Evolutionary conservation across 1,140 invertebrate genomes (phyloP).

Genomic region (Drosophila aff.): DNA sequence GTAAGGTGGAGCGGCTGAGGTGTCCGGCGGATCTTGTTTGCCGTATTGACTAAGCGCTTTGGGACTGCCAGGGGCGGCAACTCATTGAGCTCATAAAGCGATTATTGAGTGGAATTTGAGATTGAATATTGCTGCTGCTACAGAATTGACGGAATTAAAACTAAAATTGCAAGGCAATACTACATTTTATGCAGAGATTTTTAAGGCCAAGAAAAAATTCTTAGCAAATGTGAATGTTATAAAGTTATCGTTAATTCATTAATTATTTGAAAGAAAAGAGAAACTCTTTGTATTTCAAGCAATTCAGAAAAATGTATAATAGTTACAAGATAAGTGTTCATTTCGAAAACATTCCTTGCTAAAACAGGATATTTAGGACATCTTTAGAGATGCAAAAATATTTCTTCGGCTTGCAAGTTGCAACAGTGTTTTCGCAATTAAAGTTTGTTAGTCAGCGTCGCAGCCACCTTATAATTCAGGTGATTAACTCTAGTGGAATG

Average conservation of each 20-base stretch:
- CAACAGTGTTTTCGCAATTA: constrained; percentile 14
- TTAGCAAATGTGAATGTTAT: too few relatives aligned
- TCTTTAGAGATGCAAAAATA: not conserved
- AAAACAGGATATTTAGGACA: constrained; percentile 11
- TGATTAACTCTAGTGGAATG: constrained; percentile 33
- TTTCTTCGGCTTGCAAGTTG: not conserved
- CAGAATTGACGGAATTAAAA: too few relatives aligned
- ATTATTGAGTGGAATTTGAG: constrained; percentile 26
- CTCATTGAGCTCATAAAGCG: constrained; percentile 23
- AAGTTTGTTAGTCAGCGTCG: not conserved
- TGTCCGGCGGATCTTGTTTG: constrained; percentile 6
- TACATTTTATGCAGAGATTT: not conserved
- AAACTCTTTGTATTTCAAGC: not conserved
- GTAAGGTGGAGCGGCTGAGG: constrained; percentile 11
- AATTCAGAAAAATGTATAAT: not conserved
- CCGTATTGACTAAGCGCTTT: constrained; percentile 22
- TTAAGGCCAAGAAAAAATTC: not conserved
- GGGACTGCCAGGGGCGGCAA: constrained; percentile 12
- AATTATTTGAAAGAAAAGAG: not conserved
- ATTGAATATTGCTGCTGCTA: not conserved
- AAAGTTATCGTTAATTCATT: too few relatives aligned
- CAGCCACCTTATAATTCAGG: constrained; percentile 27
- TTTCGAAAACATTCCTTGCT: not conserved
- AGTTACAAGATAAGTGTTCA: not conserved
- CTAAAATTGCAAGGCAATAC: too few relatives aligned